These are phyloP conservation scores for Numenius phaeopus DNA, from an alignment of 2,797 vertebrate species.

Conservation along the genomic window DNA sequence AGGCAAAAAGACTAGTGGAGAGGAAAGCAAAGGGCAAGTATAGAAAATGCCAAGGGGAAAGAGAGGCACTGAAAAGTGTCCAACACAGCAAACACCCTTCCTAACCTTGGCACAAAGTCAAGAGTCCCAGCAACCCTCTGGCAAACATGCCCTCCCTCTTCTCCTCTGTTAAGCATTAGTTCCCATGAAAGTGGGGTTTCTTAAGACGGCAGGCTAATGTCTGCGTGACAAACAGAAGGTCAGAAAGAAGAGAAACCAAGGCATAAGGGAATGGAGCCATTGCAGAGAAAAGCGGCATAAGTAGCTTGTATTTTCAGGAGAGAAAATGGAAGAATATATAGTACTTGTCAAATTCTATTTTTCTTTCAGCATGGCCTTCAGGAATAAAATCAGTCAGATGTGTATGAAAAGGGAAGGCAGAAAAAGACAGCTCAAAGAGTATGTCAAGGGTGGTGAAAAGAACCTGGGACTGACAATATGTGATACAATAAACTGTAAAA, in stretches of 20 bases:
- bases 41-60: not conserved
- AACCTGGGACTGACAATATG: not conserved
- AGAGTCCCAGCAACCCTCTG: not conserved
- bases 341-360: not conserved
- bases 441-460: not conserved
- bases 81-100: not conserved
- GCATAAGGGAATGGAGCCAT: not conserved
- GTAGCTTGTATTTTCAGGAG: not conserved
- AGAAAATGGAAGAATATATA: not conserved
- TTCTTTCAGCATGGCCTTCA: not conserved
- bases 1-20: not conserved
- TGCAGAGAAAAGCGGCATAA: not conserved
- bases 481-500: not conserved
- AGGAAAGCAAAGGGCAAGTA: not conserved
- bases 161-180: not conserved
- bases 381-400: not conserved
- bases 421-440: not conserved
- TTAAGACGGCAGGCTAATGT: not conserved
- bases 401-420: not conserved
- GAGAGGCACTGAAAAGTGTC: fast-evolving
- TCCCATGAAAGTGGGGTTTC: not conserved
- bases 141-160: not conserved
- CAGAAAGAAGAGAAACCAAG: not conserved
- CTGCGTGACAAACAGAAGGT: not conserved
- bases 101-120: not conserved